Base-by-base conservation (phyloP, 2,888 invertebrate species). In the Phymatocera aterrima region DNA sequence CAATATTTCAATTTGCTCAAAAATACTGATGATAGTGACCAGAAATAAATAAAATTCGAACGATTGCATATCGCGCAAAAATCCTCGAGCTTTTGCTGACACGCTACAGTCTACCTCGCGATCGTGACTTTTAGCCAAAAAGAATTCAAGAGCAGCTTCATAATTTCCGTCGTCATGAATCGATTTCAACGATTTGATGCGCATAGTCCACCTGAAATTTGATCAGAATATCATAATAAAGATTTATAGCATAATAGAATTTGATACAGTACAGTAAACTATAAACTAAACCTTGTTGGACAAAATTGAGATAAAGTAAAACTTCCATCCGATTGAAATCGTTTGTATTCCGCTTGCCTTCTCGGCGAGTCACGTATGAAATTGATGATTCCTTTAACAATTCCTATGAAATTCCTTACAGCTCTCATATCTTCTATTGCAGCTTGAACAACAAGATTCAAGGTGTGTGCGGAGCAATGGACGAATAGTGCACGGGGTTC, bases 371-470 rank as follows among this genome's bases (percentile, higher is more conserved):
- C 60, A 12, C 77, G 65, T 34, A 77, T 61, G 43, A 77, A 70
- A 65, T 70, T 79, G 3, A 79, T 77, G 0, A 74, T 43, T 24
- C 79, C 78, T 43, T 77, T 80, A 3, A 80, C 68, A 43, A 48
- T 28, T 40, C 79, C 72, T 37, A 81, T 78, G 24, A 80, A 79
- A 60, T 82, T 81, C 74, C 78, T 78, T 3, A 57, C 80, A 31
- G 21, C 21, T 5, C 70, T 48, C 43, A 81, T 80, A 5, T 80
- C 79, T 68, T 82, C 70, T 18, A 82, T 78, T 28, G 54, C 80
- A 78, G 82, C 82, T 81, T 83, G 82, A 21, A 83, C 82, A 18
- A 72, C 82, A 37, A 84, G 81, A 77, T 83, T 83, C 8, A 81
- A 77, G 51, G 79, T 79, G 70, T 85, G 82, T 31, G 81, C 84